Conservation (phyloP, 2,113 vertebrate genomes). For the Aix galericulata region DNA sequence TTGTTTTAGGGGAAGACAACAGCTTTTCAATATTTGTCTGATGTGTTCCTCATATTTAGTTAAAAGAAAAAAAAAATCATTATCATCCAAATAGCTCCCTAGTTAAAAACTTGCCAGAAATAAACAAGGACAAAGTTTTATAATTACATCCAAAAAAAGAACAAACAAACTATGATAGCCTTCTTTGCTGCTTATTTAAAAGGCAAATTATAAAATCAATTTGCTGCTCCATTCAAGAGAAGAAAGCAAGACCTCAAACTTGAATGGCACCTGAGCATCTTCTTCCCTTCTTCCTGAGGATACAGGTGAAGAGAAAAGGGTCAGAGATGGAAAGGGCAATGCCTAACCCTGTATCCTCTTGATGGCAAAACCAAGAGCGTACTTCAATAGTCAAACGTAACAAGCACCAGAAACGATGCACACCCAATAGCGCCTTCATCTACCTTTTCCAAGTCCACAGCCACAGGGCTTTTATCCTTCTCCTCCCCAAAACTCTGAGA, state of each 20-base stretch:
- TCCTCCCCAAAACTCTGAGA: neutral
- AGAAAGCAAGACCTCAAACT: neutral
- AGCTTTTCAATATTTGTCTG: neutral
- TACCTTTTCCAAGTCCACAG: neutral
- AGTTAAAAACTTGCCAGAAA: slow-evolving; percentile 42
- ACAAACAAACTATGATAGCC: slow-evolving; percentile 14
- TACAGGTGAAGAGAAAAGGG: neutral
- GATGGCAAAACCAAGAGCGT: neutral
- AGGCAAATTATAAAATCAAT: neutral
- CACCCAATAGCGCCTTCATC: neutral
- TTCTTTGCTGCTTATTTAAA: neutral
- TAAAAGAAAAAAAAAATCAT: neutral
- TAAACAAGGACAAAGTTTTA: slow-evolving; percentile 47
- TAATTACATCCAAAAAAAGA: slow-evolving; percentile 34
- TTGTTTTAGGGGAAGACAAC: neutral
- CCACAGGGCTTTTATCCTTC: neutral
- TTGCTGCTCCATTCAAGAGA: neutral
- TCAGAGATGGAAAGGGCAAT: neutral
- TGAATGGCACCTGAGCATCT: neutral
- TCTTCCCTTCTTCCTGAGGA: neutral
- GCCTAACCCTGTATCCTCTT: neutral
- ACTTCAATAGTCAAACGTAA: rapidly evolving
- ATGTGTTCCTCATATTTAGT: slow-evolving; percentile 12
- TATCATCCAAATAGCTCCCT: slow-evolving; percentile 14
- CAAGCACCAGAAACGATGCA: neutral